These are phyloP conservation scores for Pseudomugil tenellus DNA, from an alignment of 2,797 vertebrate species.

Conservation along the genomic window DNA sequence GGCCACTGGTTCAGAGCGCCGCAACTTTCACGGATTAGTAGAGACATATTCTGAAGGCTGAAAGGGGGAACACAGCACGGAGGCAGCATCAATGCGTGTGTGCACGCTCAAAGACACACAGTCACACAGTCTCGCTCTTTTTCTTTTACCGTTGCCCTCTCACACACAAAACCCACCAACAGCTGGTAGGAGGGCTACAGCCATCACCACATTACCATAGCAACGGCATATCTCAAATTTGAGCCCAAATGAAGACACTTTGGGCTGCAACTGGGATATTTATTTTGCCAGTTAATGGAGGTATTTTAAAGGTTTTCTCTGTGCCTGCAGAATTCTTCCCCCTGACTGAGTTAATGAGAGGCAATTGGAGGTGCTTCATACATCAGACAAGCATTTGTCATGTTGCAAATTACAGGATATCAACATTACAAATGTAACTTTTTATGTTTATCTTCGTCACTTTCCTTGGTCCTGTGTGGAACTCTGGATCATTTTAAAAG, in stretches of 20 bases:
- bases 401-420: conserved; percentile 71
- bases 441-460: conserved; percentile 33
- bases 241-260: conserved; percentile 94
- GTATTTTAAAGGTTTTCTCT: conserved; percentile 74
- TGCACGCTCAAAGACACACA: conserved; percentile 77
- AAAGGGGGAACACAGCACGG: conserved; percentile 98
- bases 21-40: conserved; percentile 99
- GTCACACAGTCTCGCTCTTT: conserved; percentile 55
- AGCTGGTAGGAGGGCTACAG: conserved; percentile 94
- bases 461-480: conserved; percentile 33
- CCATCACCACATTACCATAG: conserved; percentile 94
- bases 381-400: conserved; percentile 67
- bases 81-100: conserved; percentile 95
- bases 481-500: conserved; percentile 16
- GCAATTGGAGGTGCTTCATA: conserved; percentile 66
- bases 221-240: conserved; percentile 95
- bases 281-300: conserved; percentile 80
- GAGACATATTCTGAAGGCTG: conserved; percentile 95
- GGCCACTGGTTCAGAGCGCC: conserved; percentile 95
- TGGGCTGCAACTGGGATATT: conserved; percentile 81
- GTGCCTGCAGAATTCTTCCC: conserved; percentile 62
- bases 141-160: conserved; percentile 46
- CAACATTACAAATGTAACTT: conserved; percentile 59
- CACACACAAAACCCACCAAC: conserved; percentile 90
- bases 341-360: conserved; percentile 76